Evolutionary conservation across 2,113 vertebrate species (phyloP).

Genomic region (Lophotis ruficrista): DNA sequence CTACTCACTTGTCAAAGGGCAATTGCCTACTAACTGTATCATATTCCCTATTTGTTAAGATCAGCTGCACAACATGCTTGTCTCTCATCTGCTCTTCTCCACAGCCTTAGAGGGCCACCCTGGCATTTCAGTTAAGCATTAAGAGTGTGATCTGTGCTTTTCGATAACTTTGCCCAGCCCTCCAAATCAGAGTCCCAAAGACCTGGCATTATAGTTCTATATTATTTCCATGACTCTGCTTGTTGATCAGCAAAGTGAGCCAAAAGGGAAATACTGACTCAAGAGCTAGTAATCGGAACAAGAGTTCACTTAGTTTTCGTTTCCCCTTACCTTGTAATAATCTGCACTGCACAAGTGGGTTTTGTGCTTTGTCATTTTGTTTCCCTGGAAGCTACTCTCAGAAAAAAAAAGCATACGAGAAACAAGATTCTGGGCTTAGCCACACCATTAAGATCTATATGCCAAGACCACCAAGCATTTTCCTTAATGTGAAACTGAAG

Average conservation of each 20-base stretch:
- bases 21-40: neutral
- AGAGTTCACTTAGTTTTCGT: neutral
- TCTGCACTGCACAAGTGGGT: neutral
- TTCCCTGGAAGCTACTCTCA: neutral
- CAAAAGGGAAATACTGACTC: constrained; percentile 27
- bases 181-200: neutral
- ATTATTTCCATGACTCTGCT: neutral
- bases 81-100: neutral
- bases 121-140: neutral
- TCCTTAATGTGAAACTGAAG: neutral
- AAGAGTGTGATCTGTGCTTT: neutral
- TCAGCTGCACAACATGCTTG: neutral
- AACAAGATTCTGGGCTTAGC: neutral
- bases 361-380: neutral
- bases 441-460: neutral
- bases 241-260: neutral
- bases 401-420: neutral
- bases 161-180: neutral
- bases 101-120: neutral
- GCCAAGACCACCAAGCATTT: neutral
- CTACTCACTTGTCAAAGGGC: neutral
- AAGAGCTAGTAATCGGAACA: neutral
- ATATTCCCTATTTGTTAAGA: neutral
- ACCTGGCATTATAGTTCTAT: neutral
- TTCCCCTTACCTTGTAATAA: neutral